A percentile compares a stretch with the other conserved stretches of the same genome.
Evolutionary conservation across 2,113 vertebrate species (phyloP).

Genomic region (Oriolus oriolus): DNA sequence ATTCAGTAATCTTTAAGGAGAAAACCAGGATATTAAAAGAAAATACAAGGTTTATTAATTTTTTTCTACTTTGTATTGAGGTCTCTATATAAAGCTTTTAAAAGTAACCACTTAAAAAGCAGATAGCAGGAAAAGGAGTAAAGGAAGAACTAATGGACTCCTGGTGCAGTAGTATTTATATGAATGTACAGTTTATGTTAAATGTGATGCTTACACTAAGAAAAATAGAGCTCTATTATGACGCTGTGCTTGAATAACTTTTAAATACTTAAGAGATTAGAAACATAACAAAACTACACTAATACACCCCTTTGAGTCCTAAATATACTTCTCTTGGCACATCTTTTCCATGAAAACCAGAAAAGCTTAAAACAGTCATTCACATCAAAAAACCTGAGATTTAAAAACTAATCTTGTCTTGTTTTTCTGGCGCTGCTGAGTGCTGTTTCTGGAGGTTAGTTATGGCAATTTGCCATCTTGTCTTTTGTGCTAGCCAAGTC

Average conservation of each 20-base stretch:
- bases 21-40: background rate
- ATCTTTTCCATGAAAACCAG: background rate
- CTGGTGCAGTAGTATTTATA: background rate
- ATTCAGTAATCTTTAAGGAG: background rate
- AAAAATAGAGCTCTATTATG: background rate
- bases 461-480: conserved; percentile 14
- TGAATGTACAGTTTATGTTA: background rate
- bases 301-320: background rate
- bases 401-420: background rate
- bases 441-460: background rate
- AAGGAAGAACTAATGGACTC: background rate
- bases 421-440: background rate
- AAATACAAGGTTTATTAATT: background rate
- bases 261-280: background rate
- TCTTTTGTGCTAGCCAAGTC: background rate
- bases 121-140: background rate
- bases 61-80: background rate
- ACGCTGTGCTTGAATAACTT: background rate
- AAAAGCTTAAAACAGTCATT: background rate
- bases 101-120: background rate
- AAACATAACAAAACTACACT: background rate
- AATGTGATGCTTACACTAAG: background rate
- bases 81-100: background rate
- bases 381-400: background rate
- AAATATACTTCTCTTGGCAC: background rate